Percentiles rank a stretch among this genome's conserved stretches.
These are phyloP conservation scores for Metridium senile DNA, from an alignment of 92 coral and sea anemone species.

Conservation along the genomic window DNA sequence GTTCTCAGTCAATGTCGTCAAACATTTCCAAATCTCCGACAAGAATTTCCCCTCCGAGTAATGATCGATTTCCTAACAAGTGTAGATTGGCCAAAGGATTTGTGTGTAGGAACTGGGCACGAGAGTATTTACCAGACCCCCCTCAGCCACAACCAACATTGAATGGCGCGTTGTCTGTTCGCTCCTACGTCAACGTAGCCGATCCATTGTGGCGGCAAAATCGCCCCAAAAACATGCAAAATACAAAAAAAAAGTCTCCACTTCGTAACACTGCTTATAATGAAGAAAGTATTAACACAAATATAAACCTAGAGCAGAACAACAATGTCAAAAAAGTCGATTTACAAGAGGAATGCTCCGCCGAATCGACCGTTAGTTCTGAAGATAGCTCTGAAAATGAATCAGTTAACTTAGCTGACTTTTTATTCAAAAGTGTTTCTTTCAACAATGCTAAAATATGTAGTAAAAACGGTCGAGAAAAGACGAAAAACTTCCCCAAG, in stretches of 20 bases:
- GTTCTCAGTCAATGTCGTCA: background rate
- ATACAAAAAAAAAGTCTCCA: background rate
- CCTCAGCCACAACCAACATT: conserved; percentile 4
- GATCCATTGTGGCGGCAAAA: background rate
- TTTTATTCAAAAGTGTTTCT: background rate
- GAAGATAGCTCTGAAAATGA: background rate
- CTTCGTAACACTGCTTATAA: too few relatives aligned
- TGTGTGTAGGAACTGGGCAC: conserved; percentile 78
- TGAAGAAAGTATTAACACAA: too few relatives aligned
- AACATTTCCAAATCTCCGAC: background rate
- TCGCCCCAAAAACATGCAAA: background rate
- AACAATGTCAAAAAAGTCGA: too few relatives aligned
- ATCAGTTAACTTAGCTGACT: background rate
- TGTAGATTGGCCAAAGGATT: conserved; percentile 65
- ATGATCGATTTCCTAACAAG: background rate
- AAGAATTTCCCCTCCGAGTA: background rate
- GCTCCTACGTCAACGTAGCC: conserved; percentile 41
- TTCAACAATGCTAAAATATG: background rate
- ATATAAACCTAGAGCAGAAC: too few relatives aligned
- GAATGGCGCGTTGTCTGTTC: conserved; percentile 51
- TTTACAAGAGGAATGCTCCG: background rate
- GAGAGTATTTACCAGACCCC: conserved; percentile 46
- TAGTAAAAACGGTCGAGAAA: background rate
- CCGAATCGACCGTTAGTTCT: background rate
- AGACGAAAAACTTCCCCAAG: background rate